Conservation (phyloP, 2,888 invertebrate species). For the Frankliniella fusca region DNA sequence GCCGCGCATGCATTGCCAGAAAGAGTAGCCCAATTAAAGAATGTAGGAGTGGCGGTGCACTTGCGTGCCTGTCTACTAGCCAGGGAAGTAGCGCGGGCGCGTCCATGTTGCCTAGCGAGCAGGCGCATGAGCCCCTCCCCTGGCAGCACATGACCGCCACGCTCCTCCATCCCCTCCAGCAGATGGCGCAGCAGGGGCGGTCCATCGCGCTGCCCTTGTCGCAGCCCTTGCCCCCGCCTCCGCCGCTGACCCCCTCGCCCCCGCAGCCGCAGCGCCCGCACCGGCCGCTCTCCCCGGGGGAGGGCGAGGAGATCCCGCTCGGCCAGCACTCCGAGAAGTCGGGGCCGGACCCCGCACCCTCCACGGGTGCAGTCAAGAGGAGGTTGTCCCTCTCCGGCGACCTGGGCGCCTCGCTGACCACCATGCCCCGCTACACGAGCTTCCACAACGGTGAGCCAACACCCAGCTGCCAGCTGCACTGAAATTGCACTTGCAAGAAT, state of each 20-base stretch:
- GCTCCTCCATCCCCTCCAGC: background rate
- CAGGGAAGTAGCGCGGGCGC: too few relatives aligned
- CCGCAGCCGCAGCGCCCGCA: background rate
- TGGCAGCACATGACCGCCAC: too few relatives aligned
- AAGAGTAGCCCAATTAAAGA: too few relatives aligned
- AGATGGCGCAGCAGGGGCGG: background rate
- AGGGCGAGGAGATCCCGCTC: slow-evolving; percentile 9
- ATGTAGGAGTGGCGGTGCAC: too few relatives aligned
- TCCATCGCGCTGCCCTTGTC: too few relatives aligned
- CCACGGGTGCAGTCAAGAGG: background rate
- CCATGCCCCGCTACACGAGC: background rate
- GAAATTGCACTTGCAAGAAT: background rate
- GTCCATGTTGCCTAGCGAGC: too few relatives aligned
- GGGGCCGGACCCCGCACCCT: background rate
- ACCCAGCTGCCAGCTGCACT: background rate
- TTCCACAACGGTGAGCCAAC: background rate
- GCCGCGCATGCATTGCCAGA: too few relatives aligned
- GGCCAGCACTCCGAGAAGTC: background rate
- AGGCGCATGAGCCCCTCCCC: too few relatives aligned
- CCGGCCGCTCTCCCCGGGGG: background rate
- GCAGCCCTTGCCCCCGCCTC: background rate
- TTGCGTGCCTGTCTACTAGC: too few relatives aligned
- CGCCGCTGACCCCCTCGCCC: background rate
- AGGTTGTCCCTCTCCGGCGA: background rate
- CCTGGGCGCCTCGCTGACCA: background rate